A percentile compares a stretch with the other conserved stretches of the same genome.
Conservation (phyloP, 1,140 invertebrate species). For the Octopus sinensis region DNA sequence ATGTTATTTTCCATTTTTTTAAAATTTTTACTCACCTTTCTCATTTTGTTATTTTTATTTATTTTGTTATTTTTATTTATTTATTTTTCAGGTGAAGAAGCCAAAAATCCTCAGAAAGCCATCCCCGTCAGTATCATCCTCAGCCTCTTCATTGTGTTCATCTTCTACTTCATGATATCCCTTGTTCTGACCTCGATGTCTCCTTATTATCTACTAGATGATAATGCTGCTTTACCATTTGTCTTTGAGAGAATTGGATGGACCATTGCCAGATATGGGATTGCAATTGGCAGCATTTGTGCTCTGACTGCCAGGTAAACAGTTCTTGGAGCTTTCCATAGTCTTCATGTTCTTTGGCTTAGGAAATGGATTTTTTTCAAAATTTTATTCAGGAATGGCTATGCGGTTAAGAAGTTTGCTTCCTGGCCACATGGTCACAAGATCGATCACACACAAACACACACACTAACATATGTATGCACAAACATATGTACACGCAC, state of each 20-base stretch:
- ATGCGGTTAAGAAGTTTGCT: too few species aligned
- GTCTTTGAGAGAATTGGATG: constrained; percentile 69
- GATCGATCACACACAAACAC: too few species aligned
- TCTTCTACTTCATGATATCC: constrained; percentile 81
- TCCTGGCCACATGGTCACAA: too few species aligned
- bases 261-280: constrained; percentile 71
- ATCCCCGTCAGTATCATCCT: constrained; percentile 84
- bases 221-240: constrained; percentile 77
- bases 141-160: constrained; percentile 74
- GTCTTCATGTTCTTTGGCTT: not conserved
- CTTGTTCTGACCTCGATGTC: constrained; percentile 86
- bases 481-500: too few species aligned
- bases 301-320: constrained; percentile 49
- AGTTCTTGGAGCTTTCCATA: not conserved
- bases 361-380: not conserved
- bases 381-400: too few species aligned
- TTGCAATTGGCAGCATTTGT: constrained; percentile 69
- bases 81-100: constrained; percentile 67
- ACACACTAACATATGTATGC: too few species aligned
- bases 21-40: too few species aligned
- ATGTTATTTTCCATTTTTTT: too few species aligned
- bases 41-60: not conserved
- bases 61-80: not conserved
- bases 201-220: constrained; percentile 82
- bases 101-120: constrained; percentile 80